A percentile compares a stretch with the other conserved stretches of the same genome.
These are phyloP conservation scores for Agonopterix subpropinquella DNA, from an alignment of 2,888 invertebrate species.

Conservation along the genomic window DNA sequence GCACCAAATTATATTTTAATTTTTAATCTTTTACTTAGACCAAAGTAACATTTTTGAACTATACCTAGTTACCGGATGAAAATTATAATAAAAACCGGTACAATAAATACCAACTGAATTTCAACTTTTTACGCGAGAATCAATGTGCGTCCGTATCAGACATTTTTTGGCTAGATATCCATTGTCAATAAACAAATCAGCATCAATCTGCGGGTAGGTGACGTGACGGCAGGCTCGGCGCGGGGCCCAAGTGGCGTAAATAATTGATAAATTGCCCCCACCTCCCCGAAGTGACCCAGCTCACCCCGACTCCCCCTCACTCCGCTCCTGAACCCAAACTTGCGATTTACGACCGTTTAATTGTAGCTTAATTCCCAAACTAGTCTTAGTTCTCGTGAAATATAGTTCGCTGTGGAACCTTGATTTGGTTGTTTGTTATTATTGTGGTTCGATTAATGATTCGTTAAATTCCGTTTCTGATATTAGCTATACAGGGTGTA, in stretches of 20 bases:
- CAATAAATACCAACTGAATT: too few relatives aligned
- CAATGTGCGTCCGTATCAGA: too few relatives aligned
- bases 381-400: slow-evolving; percentile 58
- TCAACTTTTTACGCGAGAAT: too few relatives aligned
- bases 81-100: too few relatives aligned
- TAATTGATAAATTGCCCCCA: slow-evolving; percentile 75
- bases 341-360: slow-evolving; percentile 71
- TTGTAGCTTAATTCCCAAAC: slow-evolving; percentile 70
- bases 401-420: slow-evolving; percentile 39
- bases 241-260: slow-evolving; percentile 66
- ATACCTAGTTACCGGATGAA: too few relatives aligned
- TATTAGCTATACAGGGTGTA: too few relatives aligned
- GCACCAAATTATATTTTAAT: too few relatives aligned
- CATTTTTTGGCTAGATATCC: too few relatives aligned
- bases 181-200: slow-evolving; percentile 14
- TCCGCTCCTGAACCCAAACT: slow-evolving; percentile 43
- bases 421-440: background rate
- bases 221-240: slow-evolving; percentile 44
- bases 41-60: too few relatives aligned
- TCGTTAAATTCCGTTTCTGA: background rate
- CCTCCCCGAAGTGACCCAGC: slow-evolving; percentile 60
- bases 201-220: slow-evolving; percentile 26
- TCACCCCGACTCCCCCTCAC: slow-evolving; percentile 3
- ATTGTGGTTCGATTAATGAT: background rate
- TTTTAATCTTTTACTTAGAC: too few relatives aligned